These are phyloP conservation scores for Cryptus viduatorius DNA, from an alignment of 2,888 invertebrate species.

Conservation along the genomic window DNA sequence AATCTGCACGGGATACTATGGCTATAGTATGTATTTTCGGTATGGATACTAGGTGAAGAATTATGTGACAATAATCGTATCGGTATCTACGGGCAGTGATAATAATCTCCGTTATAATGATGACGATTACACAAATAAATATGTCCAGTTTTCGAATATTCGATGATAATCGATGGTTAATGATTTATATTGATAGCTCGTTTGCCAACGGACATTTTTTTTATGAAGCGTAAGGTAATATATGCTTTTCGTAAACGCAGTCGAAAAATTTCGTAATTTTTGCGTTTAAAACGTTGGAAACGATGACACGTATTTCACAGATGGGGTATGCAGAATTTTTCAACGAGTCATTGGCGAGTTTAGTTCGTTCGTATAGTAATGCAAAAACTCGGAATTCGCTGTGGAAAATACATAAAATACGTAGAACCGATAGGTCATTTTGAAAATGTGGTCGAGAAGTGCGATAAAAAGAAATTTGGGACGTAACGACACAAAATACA, in stretches of 20 bases:
- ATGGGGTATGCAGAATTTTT: too few species aligned
- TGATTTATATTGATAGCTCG: background rate
- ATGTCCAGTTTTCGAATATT: background rate
- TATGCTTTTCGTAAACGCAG: background rate
- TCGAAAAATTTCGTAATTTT: too few species aligned
- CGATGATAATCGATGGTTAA: background rate
- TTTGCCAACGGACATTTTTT: background rate
- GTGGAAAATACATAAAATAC: too few species aligned
- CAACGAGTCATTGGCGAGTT: too few species aligned
- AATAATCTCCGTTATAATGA: slow-evolving; percentile 56
- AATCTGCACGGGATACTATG: slow-evolving; percentile 58
- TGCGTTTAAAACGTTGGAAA: too few species aligned
- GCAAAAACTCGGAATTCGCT: too few species aligned
- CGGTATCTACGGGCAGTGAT: slow-evolving; percentile 57
- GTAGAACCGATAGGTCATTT: too few species aligned
- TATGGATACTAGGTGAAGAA: slow-evolving; percentile 61
- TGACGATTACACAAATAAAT: slow-evolving; percentile 44
- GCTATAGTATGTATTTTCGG: slow-evolving; percentile 37
- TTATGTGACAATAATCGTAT: slow-evolving; percentile 69
- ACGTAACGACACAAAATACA: too few species aligned
- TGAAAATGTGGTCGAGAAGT: too few species aligned
- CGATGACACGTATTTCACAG: too few species aligned
- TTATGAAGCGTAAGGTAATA: background rate
- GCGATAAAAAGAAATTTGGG: too few species aligned
- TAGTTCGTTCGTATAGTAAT: too few species aligned